These are phyloP conservation scores for Oligia fasciuncula DNA, from an alignment of 2,888 invertebrate genomes.

Conservation along the genomic window DNA sequence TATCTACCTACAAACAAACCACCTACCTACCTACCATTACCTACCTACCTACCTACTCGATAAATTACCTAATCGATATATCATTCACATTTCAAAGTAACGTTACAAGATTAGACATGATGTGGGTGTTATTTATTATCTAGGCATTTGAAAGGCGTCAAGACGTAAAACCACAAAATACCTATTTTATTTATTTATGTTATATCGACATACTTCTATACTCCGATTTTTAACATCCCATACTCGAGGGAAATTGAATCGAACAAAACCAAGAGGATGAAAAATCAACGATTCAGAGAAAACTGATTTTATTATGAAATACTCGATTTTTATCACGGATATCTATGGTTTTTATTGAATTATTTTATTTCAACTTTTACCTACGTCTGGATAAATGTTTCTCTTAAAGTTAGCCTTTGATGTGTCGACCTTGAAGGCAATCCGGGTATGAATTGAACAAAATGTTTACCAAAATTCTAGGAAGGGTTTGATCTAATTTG, in stretches of 20 bases:
- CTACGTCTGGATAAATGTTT: neutral
- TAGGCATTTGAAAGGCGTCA: conserved; percentile 1
- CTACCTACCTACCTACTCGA: neutral
- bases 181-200: conserved; percentile 17
- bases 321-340: neutral
- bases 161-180: conserved; percentile 8
- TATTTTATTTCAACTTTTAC: conserved; percentile 24
- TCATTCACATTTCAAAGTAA: neutral
- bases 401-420: conserved; percentile 30
- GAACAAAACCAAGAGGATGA: conserved; percentile 21
- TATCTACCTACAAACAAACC: too few relatives aligned
- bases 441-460: neutral
- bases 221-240: conserved; percentile 18
- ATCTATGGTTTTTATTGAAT: conserved; percentile 7
- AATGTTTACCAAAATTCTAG: neutral
- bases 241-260: conserved; percentile 39
- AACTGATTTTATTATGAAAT: conserved; percentile 24
- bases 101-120: neutral
- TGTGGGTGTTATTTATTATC: conserved; percentile 1
- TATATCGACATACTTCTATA: conserved; percentile 1
- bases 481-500: conserved; percentile 34
- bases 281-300: conserved; percentile 39
- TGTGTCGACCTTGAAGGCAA: conserved; percentile 5
- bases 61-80: neutral
- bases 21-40: too few relatives aligned